Percentiles rank a stretch among this genome's conserved stretches.
These are phyloP conservation scores for Microhierax caerulescens DNA, from an alignment of 2,797 vertebrate species.

Conservation along the genomic window DNA sequence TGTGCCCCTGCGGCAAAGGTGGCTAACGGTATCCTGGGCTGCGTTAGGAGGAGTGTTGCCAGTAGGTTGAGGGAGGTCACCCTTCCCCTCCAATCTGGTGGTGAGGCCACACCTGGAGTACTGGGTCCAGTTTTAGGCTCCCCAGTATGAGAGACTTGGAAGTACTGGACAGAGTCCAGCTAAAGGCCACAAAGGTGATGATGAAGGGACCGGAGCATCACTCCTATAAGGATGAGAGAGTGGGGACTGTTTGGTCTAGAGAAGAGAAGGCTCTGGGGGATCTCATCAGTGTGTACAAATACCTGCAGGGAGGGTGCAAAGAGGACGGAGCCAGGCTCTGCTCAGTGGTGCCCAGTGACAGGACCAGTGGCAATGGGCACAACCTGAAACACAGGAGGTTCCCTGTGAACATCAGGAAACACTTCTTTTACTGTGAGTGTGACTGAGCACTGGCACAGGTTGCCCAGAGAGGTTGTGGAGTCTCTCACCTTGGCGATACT, in stretches of 20 bases:
- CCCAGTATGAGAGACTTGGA: not conserved
- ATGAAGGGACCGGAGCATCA: not conserved
- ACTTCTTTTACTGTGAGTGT: not conserved
- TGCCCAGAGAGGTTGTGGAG: not conserved
- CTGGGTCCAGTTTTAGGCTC: not conserved
- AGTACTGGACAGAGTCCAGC: not conserved
- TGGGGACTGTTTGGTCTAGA: not conserved
- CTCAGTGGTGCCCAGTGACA: not conserved
- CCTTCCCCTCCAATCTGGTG: not conserved
- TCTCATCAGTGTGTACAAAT: not conserved
- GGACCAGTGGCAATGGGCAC: fast-evolving
- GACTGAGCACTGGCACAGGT: not conserved
- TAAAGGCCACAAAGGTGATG: not conserved
- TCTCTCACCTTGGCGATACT: not conserved
- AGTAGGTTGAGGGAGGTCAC: not conserved
- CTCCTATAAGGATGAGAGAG: not conserved
- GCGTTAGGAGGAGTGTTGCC: too few species aligned
- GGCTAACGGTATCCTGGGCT: not conserved
- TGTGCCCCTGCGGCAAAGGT: not conserved
- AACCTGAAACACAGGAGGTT: not conserved
- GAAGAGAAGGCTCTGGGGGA: not conserved
- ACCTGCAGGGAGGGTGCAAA: not conserved
- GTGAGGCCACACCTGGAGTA: not conserved
- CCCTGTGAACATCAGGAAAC: not conserved
- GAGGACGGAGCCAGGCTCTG: not conserved